Evolutionary conservation across 2,797 vertebrate genomes (phyloP).

Genomic region (Gallinago solitaria): DNA sequence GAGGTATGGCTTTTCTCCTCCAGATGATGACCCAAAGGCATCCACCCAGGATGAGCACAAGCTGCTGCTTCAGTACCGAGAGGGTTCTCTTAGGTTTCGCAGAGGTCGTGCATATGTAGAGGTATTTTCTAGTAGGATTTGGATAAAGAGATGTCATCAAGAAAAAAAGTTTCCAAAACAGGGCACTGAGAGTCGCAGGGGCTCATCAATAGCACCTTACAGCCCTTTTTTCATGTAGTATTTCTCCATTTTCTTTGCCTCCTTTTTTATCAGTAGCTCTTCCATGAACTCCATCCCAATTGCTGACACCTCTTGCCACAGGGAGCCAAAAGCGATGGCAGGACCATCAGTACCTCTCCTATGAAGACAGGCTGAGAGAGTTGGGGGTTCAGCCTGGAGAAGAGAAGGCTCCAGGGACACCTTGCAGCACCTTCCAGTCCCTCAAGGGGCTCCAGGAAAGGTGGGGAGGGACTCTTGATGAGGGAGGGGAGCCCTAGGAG

Average conservation of each 20-base stretch:
- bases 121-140: neutral
- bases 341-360: neutral
- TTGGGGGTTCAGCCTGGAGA: neutral
- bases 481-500: too few species aligned
- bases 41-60: neutral
- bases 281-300: neutral
- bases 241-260: neutral
- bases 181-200: too few species aligned
- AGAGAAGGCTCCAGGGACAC: neutral
- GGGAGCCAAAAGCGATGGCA: neutral
- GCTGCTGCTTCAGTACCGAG: neutral
- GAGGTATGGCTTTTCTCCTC: neutral
- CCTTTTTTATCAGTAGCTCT: neutral
- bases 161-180: neutral
- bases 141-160: neutral
- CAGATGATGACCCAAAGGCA: too few species aligned
- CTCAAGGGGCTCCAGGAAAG: neutral
- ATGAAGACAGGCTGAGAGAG: neutral
- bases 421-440: neutral
- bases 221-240: neutral
- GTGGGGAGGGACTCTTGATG: too few species aligned
- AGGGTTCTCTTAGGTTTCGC: neutral
- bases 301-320: neutral
- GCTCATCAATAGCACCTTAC: neutral
- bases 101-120: neutral